Evolutionary conservation across 2,888 invertebrate genomes (phyloP).

Genomic region (Yponomeuta plumbellus): DNA sequence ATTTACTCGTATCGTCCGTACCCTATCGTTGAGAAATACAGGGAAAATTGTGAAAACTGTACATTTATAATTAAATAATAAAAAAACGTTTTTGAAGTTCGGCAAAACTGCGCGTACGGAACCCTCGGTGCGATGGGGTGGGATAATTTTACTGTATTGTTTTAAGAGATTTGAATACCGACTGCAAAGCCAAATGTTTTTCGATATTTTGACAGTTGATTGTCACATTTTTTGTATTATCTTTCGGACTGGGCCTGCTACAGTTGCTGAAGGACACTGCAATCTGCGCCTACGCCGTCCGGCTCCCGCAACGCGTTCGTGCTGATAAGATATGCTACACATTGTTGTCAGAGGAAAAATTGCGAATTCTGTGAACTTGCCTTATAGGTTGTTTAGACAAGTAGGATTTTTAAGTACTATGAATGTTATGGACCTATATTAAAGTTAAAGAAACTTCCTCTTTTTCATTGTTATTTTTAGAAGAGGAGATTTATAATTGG

Average conservation of each 20-base stretch:
- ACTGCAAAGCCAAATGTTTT: not conserved
- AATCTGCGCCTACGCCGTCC: constrained; percentile 57
- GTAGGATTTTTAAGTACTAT: not conserved
- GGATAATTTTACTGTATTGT: not conserved
- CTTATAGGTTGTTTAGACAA: not conserved
- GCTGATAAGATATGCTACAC: not conserved
- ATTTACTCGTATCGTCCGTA: too few species aligned
- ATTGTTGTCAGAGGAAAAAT: constrained; percentile 3
- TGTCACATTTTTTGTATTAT: not conserved
- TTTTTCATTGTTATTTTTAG: too few species aligned
- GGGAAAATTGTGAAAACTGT: too few species aligned
- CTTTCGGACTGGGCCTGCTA: not conserved
- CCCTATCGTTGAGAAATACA: too few species aligned
- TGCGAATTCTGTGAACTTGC: not conserved
- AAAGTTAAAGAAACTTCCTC: too few species aligned
- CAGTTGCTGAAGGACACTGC: constrained; percentile 48
- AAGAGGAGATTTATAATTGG: too few species aligned
- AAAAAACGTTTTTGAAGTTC: too few species aligned
- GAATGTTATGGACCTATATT: too few species aligned
- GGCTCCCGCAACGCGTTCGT: constrained; percentile 31
- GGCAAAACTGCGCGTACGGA: too few species aligned
- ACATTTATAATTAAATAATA: too few species aligned
- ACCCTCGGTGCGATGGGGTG: too few species aligned
- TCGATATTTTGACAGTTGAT: constrained; percentile 1
- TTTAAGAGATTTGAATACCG: not conserved